Conservation (phyloP, 2,888 invertebrate genomes). For the Himalopsyche japonica region DNA sequence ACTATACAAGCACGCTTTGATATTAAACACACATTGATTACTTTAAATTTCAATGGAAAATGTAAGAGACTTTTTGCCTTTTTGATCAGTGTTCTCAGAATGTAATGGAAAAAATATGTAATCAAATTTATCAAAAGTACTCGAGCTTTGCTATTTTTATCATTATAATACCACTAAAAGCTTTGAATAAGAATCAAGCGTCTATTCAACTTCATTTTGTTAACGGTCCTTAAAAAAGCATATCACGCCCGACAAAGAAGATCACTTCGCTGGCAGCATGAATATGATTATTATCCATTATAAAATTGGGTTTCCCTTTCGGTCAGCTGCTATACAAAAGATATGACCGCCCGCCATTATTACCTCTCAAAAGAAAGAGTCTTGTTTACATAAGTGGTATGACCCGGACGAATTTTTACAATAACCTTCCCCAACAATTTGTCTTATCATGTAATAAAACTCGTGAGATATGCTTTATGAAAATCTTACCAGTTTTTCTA, state of each 20-base stretch:
- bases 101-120: background rate
- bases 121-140: background rate
- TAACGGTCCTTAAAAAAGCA: background rate
- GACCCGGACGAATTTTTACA: background rate
- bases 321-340: background rate
- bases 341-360: background rate
- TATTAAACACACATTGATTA: too few species aligned
- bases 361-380: background rate
- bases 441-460: background rate
- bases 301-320: background rate
- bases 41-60: too few species aligned
- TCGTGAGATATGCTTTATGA: background rate
- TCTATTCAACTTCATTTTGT: background rate
- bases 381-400: background rate
- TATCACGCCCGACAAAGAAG: background rate
- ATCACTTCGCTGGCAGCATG: background rate
- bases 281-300: background rate
- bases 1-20: too few species aligned
- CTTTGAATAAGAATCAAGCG: background rate
- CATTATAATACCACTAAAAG: background rate
- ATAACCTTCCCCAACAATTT: background rate
- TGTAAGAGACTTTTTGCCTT: too few species aligned
- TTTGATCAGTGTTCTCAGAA: background rate
- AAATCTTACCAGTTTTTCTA: background rate
- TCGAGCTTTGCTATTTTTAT: background rate